Evolutionary conservation across 92 coral and sea anemone genomes (phyloP).

Genomic region (Phenganax marumi): DNA sequence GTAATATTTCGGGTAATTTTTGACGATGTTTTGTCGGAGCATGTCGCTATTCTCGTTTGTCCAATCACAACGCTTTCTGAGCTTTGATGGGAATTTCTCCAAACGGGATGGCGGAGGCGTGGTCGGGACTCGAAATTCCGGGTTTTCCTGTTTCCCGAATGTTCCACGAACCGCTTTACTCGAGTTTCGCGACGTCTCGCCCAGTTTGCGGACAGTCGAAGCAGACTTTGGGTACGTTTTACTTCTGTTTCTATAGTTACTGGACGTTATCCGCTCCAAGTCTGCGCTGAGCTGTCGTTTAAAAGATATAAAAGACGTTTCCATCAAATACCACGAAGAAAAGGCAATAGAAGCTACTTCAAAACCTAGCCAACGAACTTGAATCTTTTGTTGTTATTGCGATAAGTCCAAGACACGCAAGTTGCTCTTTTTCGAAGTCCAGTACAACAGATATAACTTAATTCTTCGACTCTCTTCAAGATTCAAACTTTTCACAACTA

Average conservation of each 20-base stretch:
- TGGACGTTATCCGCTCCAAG: constrained; percentile 10
- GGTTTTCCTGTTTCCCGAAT: constrained; percentile 1
- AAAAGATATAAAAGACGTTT: constrained; percentile 23
- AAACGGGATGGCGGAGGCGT: constrained; percentile 28
- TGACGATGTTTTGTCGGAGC: not conserved
- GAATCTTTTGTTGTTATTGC: too few relatives aligned
- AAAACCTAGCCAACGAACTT: too few relatives aligned
- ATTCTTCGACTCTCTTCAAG: too few relatives aligned
- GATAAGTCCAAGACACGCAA: too few relatives aligned
- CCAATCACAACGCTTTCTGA: not conserved
- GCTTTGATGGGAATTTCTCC: not conserved
- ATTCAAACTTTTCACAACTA: too few relatives aligned
- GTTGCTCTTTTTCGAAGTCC: too few relatives aligned
- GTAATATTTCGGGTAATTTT: not conserved
- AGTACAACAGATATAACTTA: too few relatives aligned
- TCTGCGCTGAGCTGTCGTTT: constrained; percentile 39
- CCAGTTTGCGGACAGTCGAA: constrained; percentile 1
- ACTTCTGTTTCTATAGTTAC: not conserved
- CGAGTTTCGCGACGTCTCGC: not conserved
- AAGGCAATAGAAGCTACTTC: not conserved
- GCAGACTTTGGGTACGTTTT: not conserved
- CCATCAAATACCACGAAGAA: not conserved
- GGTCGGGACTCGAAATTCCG: not conserved
- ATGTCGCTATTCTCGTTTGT: not conserved
- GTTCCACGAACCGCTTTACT: constrained; percentile 7